A percentile compares a stretch with the other conserved stretches of the same genome.
These are phyloP conservation scores for Drosophila falleni DNA, from an alignment of 2,888 invertebrate genomes.

Conservation along the genomic window DNA sequence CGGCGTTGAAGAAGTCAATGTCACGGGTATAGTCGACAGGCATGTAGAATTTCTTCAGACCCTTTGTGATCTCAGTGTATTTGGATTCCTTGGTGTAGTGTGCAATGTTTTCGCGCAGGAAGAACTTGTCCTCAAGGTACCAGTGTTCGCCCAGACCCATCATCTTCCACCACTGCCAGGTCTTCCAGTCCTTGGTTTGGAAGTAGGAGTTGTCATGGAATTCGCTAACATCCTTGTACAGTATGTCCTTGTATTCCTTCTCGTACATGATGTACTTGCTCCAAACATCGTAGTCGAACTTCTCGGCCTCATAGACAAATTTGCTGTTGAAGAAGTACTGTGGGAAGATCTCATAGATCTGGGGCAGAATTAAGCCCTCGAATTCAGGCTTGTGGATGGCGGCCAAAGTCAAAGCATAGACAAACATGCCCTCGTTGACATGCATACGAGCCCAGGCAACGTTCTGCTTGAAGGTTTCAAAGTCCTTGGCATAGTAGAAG, in stretches of 20 bases:
- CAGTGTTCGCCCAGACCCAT: slow-evolving; percentile 78
- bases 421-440: slow-evolving; percentile 91
- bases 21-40: slow-evolving; percentile 88
- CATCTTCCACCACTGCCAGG: slow-evolving; percentile 81
- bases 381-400: slow-evolving; percentile 89
- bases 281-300: slow-evolving; percentile 85
- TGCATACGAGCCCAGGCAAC: slow-evolving; percentile 89
- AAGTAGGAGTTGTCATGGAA: slow-evolving; percentile 65
- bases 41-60: slow-evolving; percentile 81
- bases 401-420: slow-evolving; percentile 89
- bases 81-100: slow-evolving; percentile 71
- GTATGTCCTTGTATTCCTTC: slow-evolving; percentile 85
- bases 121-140: slow-evolving; percentile 73
- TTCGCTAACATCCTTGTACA: slow-evolving; percentile 76
- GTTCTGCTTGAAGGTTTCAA: slow-evolving; percentile 89
- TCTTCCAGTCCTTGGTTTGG: slow-evolving; percentile 81
- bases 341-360: slow-evolving; percentile 92
- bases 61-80: slow-evolving; percentile 62
- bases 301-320: slow-evolving; percentile 89
- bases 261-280: slow-evolving; percentile 80
- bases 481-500: slow-evolving; percentile 90
- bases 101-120: slow-evolving; percentile 72
- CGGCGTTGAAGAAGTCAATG: slow-evolving; percentile 86
- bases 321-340: slow-evolving; percentile 91
- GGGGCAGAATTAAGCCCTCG: slow-evolving; percentile 89